A percentile compares a stretch with the other conserved stretches of the same genome.
Evolutionary conservation across 2,113 vertebrate genomes (phyloP).

Genomic region (Nycticorax nycticorax): DNA sequence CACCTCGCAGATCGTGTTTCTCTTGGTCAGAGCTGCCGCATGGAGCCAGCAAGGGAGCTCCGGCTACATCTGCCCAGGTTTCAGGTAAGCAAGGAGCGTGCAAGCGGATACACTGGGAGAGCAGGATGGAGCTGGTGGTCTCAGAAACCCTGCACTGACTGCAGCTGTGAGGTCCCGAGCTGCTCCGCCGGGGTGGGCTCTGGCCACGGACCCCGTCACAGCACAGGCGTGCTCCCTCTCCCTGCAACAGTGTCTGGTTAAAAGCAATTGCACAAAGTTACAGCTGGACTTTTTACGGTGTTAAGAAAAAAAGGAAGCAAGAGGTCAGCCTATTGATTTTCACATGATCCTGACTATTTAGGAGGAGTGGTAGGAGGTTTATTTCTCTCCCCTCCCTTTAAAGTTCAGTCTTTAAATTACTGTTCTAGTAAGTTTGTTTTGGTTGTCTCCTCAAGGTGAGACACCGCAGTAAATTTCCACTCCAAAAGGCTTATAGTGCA

Average conservation of each 20-base stretch:
- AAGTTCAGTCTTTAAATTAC: slow-evolving; percentile 37
- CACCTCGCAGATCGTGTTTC: background rate
- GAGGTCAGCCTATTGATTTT: slow-evolving; percentile 32
- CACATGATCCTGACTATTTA: background rate
- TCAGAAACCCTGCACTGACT: background rate
- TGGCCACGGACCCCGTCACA: background rate
- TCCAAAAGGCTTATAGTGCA: slow-evolving; percentile 3
- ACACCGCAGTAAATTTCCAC: slow-evolving; percentile 16
- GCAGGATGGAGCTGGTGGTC: background rate
- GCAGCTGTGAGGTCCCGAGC: fast-evolving
- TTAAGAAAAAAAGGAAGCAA: background rate
- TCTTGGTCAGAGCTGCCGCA: background rate
- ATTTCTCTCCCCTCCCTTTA: slow-evolving; percentile 7
- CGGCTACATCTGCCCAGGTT: fast-evolving
- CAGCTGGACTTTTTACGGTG: background rate
- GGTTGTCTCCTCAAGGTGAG: slow-evolving; percentile 1
- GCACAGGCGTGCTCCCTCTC: fast-evolving
- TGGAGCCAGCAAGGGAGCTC: background rate
- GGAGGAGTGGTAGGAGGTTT: background rate
- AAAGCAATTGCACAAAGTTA: background rate
- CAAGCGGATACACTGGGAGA: background rate
- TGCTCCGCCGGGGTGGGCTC: fast-evolving
- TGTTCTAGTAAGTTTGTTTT: slow-evolving; percentile 24
- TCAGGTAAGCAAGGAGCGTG: background rate
- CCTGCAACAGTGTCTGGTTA: background rate